Evolutionary conservation across 1,140 invertebrate genomes (phyloP).

Genomic region (Philotrypesis tridentata): DNA sequence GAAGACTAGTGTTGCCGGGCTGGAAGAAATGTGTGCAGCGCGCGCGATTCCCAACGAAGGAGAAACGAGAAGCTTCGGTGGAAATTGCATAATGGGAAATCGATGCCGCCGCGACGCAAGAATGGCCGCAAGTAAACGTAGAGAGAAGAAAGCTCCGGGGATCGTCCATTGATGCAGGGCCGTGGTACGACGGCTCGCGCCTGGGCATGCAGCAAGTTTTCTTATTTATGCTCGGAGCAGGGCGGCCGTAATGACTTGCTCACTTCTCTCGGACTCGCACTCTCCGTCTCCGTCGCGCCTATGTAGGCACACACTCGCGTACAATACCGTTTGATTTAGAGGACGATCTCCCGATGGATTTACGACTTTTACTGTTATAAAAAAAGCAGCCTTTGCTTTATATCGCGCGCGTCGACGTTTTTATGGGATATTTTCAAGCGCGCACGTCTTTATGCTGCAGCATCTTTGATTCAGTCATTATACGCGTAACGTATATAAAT

Average conservation of each 20-base stretch:
- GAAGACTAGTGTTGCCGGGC: constrained; percentile 27
- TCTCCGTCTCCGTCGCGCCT: not conserved
- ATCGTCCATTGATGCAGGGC: constrained; percentile 15
- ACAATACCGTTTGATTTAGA: constrained; percentile 30
- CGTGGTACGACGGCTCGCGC: not conserved
- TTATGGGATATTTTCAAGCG: constrained; percentile 9
- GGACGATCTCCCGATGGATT: constrained; percentile 22
- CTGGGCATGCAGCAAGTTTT: constrained; percentile 9
- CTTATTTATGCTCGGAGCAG: constrained; percentile 22
- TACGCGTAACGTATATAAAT: not conserved
- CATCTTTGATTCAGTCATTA: not conserved
- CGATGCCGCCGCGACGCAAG: not conserved
- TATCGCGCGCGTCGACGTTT: not conserved
- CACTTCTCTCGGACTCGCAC: not conserved
- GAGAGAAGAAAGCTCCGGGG: not conserved
- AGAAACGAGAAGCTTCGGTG: constrained; percentile 13
- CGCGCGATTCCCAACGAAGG: not conserved
- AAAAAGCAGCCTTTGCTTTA: constrained; percentile 17
- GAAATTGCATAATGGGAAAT: constrained; percentile 39
- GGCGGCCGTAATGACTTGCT: constrained; percentile 26
- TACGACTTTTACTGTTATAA: constrained; percentile 6
- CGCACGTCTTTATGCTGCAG: not conserved
- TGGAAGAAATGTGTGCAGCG: not conserved
- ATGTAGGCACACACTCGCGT: not conserved
- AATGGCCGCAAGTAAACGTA: not conserved